Evolutionary conservation across 2,797 vertebrate genomes (phyloP).

Genomic region (Mionectes olivaceus): DNA sequence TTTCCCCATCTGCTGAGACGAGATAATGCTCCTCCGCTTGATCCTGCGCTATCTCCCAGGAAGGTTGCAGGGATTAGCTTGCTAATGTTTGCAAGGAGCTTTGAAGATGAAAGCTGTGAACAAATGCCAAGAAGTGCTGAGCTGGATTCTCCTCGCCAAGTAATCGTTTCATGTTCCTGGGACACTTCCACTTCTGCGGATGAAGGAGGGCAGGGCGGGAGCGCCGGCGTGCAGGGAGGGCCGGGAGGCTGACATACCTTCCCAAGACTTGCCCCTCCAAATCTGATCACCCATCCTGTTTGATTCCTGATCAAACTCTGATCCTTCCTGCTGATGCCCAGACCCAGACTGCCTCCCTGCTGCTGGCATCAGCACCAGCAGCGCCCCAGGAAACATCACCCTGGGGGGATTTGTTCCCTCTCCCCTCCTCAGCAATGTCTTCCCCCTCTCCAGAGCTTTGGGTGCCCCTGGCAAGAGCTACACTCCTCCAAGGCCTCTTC

Average conservation of each 20-base stretch:
- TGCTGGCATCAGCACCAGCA: not conserved
- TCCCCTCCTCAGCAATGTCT: not conserved
- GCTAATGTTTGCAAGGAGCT: constrained; percentile 57
- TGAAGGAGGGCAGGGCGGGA: constrained; percentile 34
- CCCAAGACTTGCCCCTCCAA: constrained; percentile 33
- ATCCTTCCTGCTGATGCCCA: not conserved
- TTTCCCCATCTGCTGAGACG: constrained; percentile 60
- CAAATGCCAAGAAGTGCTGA: constrained; percentile 70
- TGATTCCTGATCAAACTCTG: not conserved
- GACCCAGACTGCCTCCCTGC: not conserved
- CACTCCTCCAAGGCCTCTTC: fast-evolving
- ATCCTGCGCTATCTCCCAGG: constrained; percentile 62
- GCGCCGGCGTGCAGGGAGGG: not conserved
- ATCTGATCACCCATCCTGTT: constrained; percentile 9
- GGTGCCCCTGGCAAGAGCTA: fast-evolving
- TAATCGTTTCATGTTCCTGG: constrained; percentile 70
- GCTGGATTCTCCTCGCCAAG: constrained; percentile 61
- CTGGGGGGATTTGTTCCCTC: not conserved
- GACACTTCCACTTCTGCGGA: constrained; percentile 48
- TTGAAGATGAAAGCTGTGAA: constrained; percentile 71
- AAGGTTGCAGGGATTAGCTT: constrained; percentile 66
- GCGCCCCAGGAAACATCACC: not conserved
- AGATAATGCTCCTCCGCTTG: constrained; percentile 60
- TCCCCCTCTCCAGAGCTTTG: not conserved
- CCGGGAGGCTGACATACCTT: not conserved